phyloP scores from a whole-genome alignment of 2,113 vertebrate species.

The Gobiocypris rarus region DNA sequence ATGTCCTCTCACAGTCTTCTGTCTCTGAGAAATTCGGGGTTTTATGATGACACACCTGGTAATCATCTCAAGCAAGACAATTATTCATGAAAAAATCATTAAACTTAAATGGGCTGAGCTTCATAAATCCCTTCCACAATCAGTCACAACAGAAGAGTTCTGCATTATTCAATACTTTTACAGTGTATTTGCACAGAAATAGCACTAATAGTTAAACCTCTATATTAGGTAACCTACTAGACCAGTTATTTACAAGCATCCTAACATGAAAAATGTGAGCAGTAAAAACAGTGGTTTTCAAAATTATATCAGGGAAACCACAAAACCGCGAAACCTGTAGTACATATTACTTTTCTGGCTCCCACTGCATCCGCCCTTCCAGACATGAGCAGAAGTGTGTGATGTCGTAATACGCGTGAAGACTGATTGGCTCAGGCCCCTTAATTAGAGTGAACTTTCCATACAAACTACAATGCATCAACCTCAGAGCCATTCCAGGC shows the following conservation, averaged over 20 bases:
- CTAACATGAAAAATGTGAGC: conserved; percentile 7
- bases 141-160: not conserved
- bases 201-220: not conserved
- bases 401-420: not conserved
- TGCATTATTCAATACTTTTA: conserved; percentile 15
- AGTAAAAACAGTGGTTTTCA: conserved; percentile 3
- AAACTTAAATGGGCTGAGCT: not conserved
- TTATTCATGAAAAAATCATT: not conserved
- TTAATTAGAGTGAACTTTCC: conserved; percentile 26
- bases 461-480: conserved; percentile 9
- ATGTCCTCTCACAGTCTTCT: not conserved
- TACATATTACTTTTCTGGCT: conserved; percentile 8
- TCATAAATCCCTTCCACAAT: conserved; percentile 1
- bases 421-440: conserved; percentile 1
- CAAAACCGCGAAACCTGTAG: not conserved
- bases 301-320: conserved; percentile 3
- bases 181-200: conserved; percentile 7
- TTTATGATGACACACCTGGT: conserved; percentile 1
- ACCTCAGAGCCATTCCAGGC: conserved; percentile 24
- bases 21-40: not conserved
- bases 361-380: not conserved
- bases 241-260: conserved; percentile 1
- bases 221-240: not conserved
- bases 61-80: not conserved
- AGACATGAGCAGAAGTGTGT: not conserved